Evolutionary conservation across 2,888 invertebrate genomes (phyloP).

Genomic region (Drosophila eohydei): DNA sequence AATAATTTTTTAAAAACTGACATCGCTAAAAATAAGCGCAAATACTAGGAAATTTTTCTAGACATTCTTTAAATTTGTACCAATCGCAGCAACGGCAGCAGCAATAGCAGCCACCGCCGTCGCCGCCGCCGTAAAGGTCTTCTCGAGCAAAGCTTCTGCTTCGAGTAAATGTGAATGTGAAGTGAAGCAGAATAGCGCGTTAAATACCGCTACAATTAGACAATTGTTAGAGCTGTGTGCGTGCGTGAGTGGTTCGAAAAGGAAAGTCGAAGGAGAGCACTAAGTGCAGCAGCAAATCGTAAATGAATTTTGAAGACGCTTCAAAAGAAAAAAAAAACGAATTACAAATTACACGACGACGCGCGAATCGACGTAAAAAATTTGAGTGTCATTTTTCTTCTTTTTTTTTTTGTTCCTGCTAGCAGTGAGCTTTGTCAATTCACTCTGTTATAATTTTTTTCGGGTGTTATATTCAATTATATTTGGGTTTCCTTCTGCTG

Average conservation of each 20-base stretch:
- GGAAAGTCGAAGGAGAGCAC: conserved; percentile 14
- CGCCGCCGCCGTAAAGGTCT: neutral
- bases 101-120: neutral
- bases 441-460: conserved; percentile 16
- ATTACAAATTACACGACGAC: conserved; percentile 7
- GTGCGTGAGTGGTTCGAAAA: neutral
- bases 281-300: conserved; percentile 18
- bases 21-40: conserved; percentile 17
- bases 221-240: conserved; percentile 27
- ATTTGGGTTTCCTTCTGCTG: conserved; percentile 7
- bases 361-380: conserved; percentile 15
- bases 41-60: conserved; percentile 11
- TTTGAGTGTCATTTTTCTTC: conserved; percentile 3
- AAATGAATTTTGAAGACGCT: conserved; percentile 6
- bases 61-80: conserved; percentile 9
- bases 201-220: conserved; percentile 33
- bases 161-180: conserved; percentile 32
- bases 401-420: conserved; percentile 13
- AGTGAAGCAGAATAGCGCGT: conserved; percentile 5
- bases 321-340: neutral
- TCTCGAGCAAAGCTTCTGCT: neutral
- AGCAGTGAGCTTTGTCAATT: neutral
- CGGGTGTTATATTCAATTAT: conserved; percentile 24
- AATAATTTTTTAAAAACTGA: conserved; percentile 13
- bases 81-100: neutral